Conservation (phyloP, 2,113 vertebrate species). For the Grallaria varia region DNA sequence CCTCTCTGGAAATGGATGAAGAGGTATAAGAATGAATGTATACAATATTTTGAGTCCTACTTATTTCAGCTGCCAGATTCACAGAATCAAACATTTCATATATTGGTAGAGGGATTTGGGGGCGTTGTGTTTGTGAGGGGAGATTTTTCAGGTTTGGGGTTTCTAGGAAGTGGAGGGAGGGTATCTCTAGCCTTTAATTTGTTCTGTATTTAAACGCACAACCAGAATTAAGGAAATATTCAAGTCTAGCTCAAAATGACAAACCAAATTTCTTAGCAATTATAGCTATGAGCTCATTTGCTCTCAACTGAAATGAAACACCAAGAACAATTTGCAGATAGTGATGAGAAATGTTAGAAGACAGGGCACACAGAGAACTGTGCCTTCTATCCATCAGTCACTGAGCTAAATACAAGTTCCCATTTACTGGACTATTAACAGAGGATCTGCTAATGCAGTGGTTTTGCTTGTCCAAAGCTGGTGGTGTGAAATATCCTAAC, state of each 20-base stretch:
- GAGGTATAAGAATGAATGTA: neutral
- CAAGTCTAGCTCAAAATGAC: neutral
- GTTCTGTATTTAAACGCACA: neutral
- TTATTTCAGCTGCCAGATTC: neutral
- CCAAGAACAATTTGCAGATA: neutral
- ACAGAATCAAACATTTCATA: neutral
- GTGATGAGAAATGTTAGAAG: neutral
- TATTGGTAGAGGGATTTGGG: neutral
- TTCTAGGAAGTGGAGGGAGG: fast-evolving
- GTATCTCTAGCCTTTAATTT: neutral
- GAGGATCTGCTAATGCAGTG: neutral
- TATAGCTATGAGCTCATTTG: neutral
- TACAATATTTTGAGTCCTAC: neutral
- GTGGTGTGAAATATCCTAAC: neutral
- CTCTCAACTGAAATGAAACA: neutral
- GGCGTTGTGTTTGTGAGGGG: neutral
- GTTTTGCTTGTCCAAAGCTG: neutral
- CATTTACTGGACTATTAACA: neutral
- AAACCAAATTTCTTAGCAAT: neutral
- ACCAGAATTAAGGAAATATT: neutral
- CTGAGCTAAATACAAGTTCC: neutral
- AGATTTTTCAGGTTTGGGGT: fast-evolving
- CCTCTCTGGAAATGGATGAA: neutral
- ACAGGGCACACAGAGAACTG: neutral
- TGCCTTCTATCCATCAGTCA: neutral